Evolutionary conservation across 2,113 vertebrate genomes (phyloP).

Genomic region (Sarotherodon lohbergeri): DNA sequence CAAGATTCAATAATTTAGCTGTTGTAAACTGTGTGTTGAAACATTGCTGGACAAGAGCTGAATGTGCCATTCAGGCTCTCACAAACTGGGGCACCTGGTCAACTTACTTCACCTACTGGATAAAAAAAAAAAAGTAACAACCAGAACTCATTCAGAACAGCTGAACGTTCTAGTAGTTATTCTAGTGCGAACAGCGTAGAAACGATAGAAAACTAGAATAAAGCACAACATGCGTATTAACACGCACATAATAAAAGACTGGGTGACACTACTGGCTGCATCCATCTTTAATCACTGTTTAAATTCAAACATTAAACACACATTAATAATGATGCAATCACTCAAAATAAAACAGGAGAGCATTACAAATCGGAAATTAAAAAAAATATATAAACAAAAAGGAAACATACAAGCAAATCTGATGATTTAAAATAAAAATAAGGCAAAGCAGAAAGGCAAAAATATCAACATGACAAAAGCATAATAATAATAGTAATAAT

Average conservation of each 20-base stretch:
- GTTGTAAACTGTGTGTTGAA: background rate
- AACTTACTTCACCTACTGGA: background rate
- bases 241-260: background rate
- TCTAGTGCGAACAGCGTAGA: background rate
- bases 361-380: conserved; percentile 26
- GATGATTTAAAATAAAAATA: conserved; percentile 47
- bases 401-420: conserved; percentile 20
- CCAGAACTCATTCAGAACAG: background rate
- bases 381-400: conserved; percentile 2
- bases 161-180: background rate
- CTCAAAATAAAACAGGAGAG: conserved; percentile 37
- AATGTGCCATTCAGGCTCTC: background rate
- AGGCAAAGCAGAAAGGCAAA: conserved; percentile 60
- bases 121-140: background rate
- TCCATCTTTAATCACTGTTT: conserved; percentile 54
- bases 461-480: conserved; percentile 46
- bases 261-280: conserved; percentile 5
- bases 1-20: background rate
- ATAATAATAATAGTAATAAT: background rate
- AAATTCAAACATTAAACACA: conserved; percentile 59
- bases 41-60: background rate
- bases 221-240: background rate
- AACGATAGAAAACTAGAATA: background rate
- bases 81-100: background rate
- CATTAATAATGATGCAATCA: conserved; percentile 47